These are phyloP conservation scores for Drosophila neocordata DNA, from an alignment of 1,140 invertebrate genomes.

Conservation along the genomic window DNA sequence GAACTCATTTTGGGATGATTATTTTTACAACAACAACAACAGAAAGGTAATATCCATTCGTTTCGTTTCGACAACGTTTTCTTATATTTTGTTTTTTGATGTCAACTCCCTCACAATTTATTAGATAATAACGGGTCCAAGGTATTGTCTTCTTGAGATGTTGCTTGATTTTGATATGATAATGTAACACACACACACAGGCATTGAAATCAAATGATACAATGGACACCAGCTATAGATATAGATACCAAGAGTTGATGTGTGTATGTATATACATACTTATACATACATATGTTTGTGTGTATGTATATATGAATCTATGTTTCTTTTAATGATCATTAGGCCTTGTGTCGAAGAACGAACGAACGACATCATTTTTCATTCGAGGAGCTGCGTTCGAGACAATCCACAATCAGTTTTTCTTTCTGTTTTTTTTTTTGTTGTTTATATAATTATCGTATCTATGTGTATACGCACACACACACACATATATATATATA, in stretches of 20 bases:
- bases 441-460: constrained; percentile 65
- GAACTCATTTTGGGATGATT: constrained; percentile 58
- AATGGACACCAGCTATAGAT: constrained; percentile 33
- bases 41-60: constrained; percentile 50
- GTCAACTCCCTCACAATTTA: constrained; percentile 78
- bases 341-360: constrained; percentile 26
- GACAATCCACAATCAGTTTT: constrained; percentile 38
- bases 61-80: constrained; percentile 60
- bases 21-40: no score
- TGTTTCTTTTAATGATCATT: constrained; percentile 66
- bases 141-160: constrained; percentile 70
- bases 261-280: neutral
- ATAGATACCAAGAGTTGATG: constrained; percentile 6
- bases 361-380: constrained; percentile 59
- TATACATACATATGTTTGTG: neutral
- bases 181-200: constrained; percentile 47
- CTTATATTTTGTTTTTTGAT: constrained; percentile 25
- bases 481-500: constrained; percentile 7
- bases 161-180: constrained; percentile 70
- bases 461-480: constrained; percentile 26
- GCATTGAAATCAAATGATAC: constrained; percentile 1
- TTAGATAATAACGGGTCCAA: constrained; percentile 62
- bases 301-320: neutral
- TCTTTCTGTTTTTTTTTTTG: constrained; percentile 41
- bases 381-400: constrained; percentile 38